Evolutionary conservation across 2,888 invertebrate genomes (phyloP).

Genomic region (Ectemnius cavifrons): DNA sequence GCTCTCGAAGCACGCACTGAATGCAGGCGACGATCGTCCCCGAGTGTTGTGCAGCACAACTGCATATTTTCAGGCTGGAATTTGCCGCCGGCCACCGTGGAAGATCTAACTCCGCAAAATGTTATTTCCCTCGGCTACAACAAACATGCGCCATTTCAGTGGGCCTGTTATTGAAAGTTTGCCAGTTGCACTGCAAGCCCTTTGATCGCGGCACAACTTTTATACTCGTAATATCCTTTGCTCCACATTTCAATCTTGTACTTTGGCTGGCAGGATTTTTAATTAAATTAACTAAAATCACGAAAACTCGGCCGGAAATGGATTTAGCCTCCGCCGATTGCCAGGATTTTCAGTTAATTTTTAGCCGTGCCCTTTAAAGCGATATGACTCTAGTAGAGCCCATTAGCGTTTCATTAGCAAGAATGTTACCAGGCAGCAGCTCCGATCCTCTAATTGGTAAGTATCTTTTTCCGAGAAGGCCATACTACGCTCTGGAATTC

Average conservation of each 20-base stretch:
- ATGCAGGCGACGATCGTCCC: conserved; percentile 26
- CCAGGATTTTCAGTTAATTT: too few species aligned
- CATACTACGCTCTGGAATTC: too few species aligned
- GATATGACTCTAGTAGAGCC: too few species aligned
- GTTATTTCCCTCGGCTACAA: conserved; percentile 52
- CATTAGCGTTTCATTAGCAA: too few species aligned
- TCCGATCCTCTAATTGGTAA: too few species aligned
- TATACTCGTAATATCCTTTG: background rate
- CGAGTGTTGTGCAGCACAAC: too few species aligned
- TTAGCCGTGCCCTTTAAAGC: too few species aligned
- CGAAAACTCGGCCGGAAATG: background rate
- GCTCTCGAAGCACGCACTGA: conserved; percentile 34
- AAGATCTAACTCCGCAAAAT: conserved; percentile 54
- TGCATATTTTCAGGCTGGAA: conserved; percentile 5
- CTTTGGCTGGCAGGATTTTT: too few species aligned
- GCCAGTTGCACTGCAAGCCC: background rate
- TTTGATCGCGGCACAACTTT: background rate
- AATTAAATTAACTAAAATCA: background rate
- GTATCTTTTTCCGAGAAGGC: too few species aligned
- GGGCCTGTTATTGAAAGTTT: background rate
- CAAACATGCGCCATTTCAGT: conserved; percentile 14
- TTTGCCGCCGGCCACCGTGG: conserved; percentile 56
- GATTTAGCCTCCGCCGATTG: background rate
- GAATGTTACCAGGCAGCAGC: too few species aligned
- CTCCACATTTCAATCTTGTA: background rate